phyloP scores from a whole-genome alignment of 2,113 vertebrate genomes.

The Dasyornis broadbenti region DNA sequence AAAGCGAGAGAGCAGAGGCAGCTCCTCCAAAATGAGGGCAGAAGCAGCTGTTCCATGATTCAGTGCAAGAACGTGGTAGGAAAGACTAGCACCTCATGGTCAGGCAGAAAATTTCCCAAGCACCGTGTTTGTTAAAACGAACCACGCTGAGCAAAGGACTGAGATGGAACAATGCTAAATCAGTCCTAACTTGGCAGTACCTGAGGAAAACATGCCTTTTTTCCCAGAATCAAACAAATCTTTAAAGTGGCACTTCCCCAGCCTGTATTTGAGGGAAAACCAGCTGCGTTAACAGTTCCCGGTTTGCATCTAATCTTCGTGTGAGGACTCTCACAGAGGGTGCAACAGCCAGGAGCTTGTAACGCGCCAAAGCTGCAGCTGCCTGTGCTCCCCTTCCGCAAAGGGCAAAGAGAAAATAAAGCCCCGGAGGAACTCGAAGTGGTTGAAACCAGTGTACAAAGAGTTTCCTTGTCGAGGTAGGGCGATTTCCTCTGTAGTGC shows the following conservation, averaged over 20 bases:
- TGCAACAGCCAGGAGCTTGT: neutral
- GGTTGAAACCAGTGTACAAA: fast-evolving
- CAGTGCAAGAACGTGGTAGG: neutral
- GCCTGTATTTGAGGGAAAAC: neutral
- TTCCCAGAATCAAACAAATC: neutral
- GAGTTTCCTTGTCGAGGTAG: neutral
- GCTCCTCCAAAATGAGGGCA: neutral
- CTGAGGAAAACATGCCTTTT: neutral
- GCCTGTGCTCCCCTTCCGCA: neutral
- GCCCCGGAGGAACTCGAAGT: neutral
- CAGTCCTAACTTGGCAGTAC: too few relatives aligned
- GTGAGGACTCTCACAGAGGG: neutral
- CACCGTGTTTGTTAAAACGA: neutral
- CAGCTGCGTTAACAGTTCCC: neutral
- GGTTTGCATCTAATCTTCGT: neutral
- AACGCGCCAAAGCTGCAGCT: neutral
- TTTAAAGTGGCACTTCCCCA: neutral
- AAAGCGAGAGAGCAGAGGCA: neutral
- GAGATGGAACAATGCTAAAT: neutral
- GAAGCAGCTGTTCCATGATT: neutral
- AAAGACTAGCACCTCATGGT: neutral
- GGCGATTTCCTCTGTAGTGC: neutral
- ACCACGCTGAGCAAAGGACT: neutral
- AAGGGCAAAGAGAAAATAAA: neutral
- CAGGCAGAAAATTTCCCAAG: neutral